Evolutionary conservation across 1,140 invertebrate genomes (phyloP).

Genomic region (Tetramorium alpestre): DNA sequence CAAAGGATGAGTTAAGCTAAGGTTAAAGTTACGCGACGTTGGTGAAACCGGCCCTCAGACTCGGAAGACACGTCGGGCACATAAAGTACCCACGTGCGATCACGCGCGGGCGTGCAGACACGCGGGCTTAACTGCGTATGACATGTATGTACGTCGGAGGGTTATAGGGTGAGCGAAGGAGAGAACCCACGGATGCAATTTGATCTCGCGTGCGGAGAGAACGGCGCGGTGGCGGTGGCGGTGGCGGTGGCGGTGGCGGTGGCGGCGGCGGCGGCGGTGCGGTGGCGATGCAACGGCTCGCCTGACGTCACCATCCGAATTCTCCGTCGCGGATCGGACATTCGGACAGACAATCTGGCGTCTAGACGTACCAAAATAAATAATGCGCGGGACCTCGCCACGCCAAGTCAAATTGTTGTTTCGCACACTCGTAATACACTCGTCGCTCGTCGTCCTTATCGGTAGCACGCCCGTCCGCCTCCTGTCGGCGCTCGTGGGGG

Average conservation of each 20-base stretch:
- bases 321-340: slow-evolving; percentile 78
- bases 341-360: slow-evolving; percentile 84
- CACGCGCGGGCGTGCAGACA: slow-evolving; percentile 57
- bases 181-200: slow-evolving; percentile 65
- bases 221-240: slow-evolving; percentile 52
- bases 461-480: slow-evolving; percentile 5
- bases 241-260: slow-evolving; percentile 58
- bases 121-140: slow-evolving; percentile 66
- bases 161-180: slow-evolving; percentile 46
- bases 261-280: slow-evolving; percentile 39
- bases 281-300: slow-evolving; percentile 69
- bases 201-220: slow-evolving; percentile 64
- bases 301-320: slow-evolving; percentile 81
- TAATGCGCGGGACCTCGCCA: slow-evolving; percentile 78
- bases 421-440: slow-evolving; percentile 72
- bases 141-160: slow-evolving; percentile 21
- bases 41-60: slow-evolving; percentile 51
- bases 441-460: slow-evolving; percentile 69
- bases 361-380: slow-evolving; percentile 85
- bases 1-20: slow-evolving; percentile 27
- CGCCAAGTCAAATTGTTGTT: slow-evolving; percentile 80
- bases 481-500: slow-evolving; percentile 6
- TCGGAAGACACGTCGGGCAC: slow-evolving; percentile 52
- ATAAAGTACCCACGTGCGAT: slow-evolving; percentile 62
- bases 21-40: slow-evolving; percentile 56